phyloP scores from a whole-genome alignment of 2,113 vertebrate species.

The Megaceryle torquata region DNA sequence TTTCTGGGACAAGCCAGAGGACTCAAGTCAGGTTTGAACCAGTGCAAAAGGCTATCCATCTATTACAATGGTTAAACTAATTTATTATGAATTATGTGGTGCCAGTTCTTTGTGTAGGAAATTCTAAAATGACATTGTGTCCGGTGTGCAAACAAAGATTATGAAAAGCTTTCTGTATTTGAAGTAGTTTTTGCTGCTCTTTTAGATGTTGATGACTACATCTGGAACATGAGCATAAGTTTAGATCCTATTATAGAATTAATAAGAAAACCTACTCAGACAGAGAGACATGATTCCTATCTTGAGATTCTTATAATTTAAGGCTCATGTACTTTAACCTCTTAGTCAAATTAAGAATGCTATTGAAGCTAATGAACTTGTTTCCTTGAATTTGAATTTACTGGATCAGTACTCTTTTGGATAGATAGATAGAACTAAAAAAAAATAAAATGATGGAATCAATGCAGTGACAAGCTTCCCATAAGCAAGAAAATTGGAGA shows the following conservation, averaged over 20 bases:
- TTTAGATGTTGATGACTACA: constrained; percentile 24
- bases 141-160: constrained; percentile 32
- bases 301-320: constrained; percentile 21
- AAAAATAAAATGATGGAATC: background rate
- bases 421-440: background rate
- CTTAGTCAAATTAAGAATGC: constrained; percentile 36
- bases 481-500: constrained; percentile 2
- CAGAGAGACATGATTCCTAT: constrained; percentile 42
- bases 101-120: constrained; percentile 54
- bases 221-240: constrained; percentile 20
- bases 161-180: constrained; percentile 3
- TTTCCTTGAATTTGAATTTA: constrained; percentile 59
- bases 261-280: constrained; percentile 43
- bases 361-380: constrained; percentile 33
- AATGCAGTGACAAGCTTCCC: background rate
- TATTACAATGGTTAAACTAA: constrained; percentile 59
- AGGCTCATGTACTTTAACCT: constrained; percentile 37
- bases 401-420: constrained; percentile 10
- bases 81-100: constrained; percentile 58
- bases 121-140: constrained; percentile 57
- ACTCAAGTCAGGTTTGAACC: constrained; percentile 26
- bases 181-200: constrained; percentile 7
- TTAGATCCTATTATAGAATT: constrained; percentile 22
- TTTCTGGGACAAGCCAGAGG: constrained; percentile 54
- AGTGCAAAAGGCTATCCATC: constrained; percentile 22